A percentile compares a stretch with the other conserved stretches of the same genome.
Conservation (phyloP, 1,140 invertebrate genomes). For the Periplaneta americana region DNA sequence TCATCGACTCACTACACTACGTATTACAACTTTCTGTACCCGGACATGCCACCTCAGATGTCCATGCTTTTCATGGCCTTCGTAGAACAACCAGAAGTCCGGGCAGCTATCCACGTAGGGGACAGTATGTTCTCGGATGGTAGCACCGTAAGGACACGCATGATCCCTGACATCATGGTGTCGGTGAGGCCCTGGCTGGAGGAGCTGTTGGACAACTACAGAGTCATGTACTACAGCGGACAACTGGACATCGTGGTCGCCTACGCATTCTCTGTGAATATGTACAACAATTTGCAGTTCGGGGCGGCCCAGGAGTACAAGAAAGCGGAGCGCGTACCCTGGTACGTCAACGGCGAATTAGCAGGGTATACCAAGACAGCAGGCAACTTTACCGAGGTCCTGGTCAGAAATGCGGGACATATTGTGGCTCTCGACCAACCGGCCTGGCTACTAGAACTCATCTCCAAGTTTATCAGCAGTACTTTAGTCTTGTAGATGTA, state of each 20-base stretch:
- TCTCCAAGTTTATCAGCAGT: not conserved
- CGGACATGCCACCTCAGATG: no score
- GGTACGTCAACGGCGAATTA: constrained; percentile 48
- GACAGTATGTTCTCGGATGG: constrained; percentile 14
- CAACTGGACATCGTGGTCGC: constrained; percentile 28
- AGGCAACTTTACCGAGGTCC: constrained; percentile 53
- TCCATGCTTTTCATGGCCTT: not conserved
- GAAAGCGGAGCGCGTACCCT: not conserved
- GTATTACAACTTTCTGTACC: no score
- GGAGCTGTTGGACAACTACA: constrained; percentile 23
- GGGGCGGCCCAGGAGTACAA: constrained; percentile 4
- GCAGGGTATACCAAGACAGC: constrained; percentile 55
- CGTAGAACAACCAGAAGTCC: not conserved
- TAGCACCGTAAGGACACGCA: not conserved
- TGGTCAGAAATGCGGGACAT: constrained; percentile 59
- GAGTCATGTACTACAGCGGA: constrained; percentile 25
- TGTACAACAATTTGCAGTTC: constrained; percentile 10
- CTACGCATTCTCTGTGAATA: constrained; percentile 11
- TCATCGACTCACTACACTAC: constrained; percentile 38
- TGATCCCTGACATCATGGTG: not conserved
- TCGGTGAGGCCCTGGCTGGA: constrained; percentile 30
- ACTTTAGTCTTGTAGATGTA: no score
- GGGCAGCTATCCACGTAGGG: not conserved
- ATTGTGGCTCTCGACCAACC: constrained; percentile 62
- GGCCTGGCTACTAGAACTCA: not conserved